These are phyloP conservation scores for Apus apus DNA, from an alignment of 2,113 vertebrate genomes.

Conservation along the genomic window DNA sequence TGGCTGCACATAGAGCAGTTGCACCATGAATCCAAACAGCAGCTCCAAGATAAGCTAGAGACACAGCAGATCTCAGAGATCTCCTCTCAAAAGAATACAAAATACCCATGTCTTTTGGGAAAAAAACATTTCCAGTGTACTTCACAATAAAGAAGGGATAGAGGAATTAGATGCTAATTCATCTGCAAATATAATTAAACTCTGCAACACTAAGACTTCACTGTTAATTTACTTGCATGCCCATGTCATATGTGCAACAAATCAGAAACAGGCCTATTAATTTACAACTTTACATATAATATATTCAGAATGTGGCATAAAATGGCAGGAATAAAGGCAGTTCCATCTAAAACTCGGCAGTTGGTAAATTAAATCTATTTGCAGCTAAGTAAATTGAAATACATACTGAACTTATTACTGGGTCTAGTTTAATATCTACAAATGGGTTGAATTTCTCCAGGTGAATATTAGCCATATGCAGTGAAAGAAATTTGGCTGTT, in stretches of 20 bases:
- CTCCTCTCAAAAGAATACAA: neutral
- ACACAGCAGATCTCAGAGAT: neutral
- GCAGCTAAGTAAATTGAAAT: conserved; percentile 67
- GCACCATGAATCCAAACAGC: neutral
- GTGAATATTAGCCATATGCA: conserved; percentile 58
- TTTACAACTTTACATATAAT: conserved; percentile 34
- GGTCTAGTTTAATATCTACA: conserved; percentile 63
- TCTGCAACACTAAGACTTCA: conserved; percentile 19
- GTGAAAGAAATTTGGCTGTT: neutral
- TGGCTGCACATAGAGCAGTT: rapidly evolving
- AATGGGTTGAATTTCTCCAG: conserved; percentile 64
- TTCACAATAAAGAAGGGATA: neutral
- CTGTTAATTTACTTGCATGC: conserved; percentile 48
- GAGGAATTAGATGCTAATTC: conserved; percentile 37
- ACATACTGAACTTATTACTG: conserved; percentile 59
- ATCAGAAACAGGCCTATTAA: conserved; percentile 45
- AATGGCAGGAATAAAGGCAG: conserved; percentile 20
- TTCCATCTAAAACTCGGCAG: conserved; percentile 64
- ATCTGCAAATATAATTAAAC: conserved; percentile 70
- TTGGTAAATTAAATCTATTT: conserved; percentile 74
- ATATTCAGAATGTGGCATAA: conserved; percentile 7
- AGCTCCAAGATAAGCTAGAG: neutral
- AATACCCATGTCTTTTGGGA: neutral
- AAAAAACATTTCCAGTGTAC: neutral
- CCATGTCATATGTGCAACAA: conserved; percentile 37